A percentile compares a stretch with the other conserved stretches of the same genome.
Evolutionary conservation across 2,888 invertebrate species (phyloP).

Genomic region (Mantis religiosa): DNA sequence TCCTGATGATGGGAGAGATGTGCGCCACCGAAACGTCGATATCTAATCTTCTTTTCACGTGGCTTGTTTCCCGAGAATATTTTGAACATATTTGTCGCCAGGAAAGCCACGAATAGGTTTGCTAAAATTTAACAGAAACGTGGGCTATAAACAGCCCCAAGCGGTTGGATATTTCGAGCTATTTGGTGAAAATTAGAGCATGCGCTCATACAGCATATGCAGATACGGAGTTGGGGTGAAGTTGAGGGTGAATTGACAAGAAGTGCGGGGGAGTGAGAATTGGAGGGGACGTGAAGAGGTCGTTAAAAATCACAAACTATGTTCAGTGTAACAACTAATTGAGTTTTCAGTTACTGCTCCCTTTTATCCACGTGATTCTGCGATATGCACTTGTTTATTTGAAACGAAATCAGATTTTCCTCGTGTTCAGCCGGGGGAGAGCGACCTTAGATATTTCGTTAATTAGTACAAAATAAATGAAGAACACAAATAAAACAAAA

Average conservation of each 20-base stretch:
- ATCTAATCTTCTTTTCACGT: no score
- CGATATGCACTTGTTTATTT: background rate
- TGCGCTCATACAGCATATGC: no score
- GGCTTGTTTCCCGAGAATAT: no score
- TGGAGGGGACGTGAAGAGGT: background rate
- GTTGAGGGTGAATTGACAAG: background rate
- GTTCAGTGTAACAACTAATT: background rate
- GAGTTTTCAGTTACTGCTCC: background rate
- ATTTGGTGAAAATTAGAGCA: no score
- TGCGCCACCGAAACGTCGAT: no score
- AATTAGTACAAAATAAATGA: background rate
- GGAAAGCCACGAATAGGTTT: no score
- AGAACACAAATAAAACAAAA: background rate
- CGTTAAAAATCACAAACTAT: slow-evolving; percentile 8
- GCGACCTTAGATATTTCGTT: background rate
- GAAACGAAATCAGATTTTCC: background rate
- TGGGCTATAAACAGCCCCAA: no score
- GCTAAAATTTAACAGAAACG: no score
- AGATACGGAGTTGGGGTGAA: background rate
- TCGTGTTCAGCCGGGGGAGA: background rate
- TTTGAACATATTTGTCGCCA: no score
- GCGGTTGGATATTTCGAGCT: no score
- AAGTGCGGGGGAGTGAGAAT: background rate
- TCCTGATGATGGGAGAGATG: no score
- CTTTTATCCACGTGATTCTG: background rate